A percentile compares a stretch with the other conserved stretches of the same genome.
phyloP scores from a whole-genome alignment of 2,113 vertebrate species.

The Muscicapa adusta region DNA sequence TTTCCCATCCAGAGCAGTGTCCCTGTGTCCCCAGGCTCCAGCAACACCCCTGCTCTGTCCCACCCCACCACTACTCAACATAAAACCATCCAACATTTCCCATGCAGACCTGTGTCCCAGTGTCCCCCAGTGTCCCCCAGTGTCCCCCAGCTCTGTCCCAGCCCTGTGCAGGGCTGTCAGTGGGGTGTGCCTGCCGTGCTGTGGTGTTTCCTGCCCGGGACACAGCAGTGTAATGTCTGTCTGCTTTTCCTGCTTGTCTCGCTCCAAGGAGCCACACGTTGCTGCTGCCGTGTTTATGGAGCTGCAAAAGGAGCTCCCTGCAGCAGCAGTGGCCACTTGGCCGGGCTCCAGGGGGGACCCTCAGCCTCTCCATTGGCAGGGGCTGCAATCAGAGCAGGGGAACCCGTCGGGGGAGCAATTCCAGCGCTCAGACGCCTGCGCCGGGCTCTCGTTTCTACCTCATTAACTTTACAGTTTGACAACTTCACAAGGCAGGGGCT shows the following conservation, averaged over 20 bases:
- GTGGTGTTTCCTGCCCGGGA: neutral
- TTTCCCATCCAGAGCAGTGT: neutral
- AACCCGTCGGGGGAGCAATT: slow-evolving; percentile 27
- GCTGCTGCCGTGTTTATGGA: neutral
- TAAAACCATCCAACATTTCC: neutral
- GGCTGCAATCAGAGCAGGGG: neutral
- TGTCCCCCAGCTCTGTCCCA: neutral
- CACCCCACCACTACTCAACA: fast-evolving
- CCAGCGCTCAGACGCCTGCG: slow-evolving; percentile 8
- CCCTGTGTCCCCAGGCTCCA: neutral
- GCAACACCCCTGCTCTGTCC: neutral
- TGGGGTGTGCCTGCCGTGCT: fast-evolving
- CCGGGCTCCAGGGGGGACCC: slow-evolving; percentile 11
- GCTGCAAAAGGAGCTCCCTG: neutral
- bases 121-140: neutral
- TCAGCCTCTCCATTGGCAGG: slow-evolving; percentile 35
- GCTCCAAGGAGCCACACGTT: neutral
- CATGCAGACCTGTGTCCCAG: too few relatives aligned
- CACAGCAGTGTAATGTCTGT: neutral
- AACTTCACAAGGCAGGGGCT: slow-evolving; percentile 57
- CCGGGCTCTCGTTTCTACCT: slow-evolving; percentile 65
- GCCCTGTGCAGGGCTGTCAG: neutral
- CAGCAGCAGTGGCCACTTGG: slow-evolving; percentile 36
- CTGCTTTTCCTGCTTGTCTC: slow-evolving; percentile 24
- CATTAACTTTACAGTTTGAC: slow-evolving; percentile 71